Evolutionary conservation across 1,140 invertebrate genomes (phyloP), one percentile per base, ranked within the genome.

Genomic region (Megathymus violae): DNA sequence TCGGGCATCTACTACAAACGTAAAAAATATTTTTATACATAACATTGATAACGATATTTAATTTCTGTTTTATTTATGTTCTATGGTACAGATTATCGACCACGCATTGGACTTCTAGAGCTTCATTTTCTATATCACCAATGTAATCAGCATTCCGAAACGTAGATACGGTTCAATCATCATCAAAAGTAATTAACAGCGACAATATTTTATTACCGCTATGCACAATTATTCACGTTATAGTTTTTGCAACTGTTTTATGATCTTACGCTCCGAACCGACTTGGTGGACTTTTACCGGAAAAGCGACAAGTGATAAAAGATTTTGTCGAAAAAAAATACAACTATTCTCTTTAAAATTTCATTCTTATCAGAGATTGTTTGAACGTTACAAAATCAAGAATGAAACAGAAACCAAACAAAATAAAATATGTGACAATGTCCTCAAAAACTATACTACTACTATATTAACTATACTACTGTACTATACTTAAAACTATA

Each of bases 201-300:
- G 50, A 54, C 50, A 54, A 54, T 54, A 54, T 41, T 54, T 54
- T 54, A 54, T 40, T 41, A 54, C 50, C 50, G 50, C 50, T 54
- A 54, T 54, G 50, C 50, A 41, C 50, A 54, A 54, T 52, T 52
- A 52, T 52, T 52, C 31, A 38, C 48, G 19, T 51, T 51, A 51
- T 13, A 51, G 31, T 51, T 51, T 51, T 51, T 51, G 48, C 47
- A 50, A 11, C 16, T 51, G 34, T 51, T 51, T 51, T 51, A 51
- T 38, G 10, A 11, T 51, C 48, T 10, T 19, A 31, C n/a, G 50
- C 14, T 34, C 22, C 10, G 27, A 31, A 7, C 19, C 19, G 5
- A 31, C 27, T 31, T 31, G 27, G 5, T 5, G 27, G 4, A 31
- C 27, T 22, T 31, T 31, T 31, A 31, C 4, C 27, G 27, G 27